Conservation (phyloP, 2,888 invertebrate genomes). For the Rotaria sp. region DNA sequence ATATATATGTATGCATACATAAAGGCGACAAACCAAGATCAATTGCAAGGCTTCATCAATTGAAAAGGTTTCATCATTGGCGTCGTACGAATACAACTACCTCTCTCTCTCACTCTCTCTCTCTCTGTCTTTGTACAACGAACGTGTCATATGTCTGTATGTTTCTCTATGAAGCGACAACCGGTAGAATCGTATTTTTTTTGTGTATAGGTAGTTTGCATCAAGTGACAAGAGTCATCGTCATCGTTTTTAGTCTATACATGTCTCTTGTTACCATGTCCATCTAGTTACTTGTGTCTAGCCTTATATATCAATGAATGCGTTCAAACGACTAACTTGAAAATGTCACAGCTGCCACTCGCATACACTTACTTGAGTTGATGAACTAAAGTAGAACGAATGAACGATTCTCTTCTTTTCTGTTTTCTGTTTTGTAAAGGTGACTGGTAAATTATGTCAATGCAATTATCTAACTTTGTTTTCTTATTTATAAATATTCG, state of each 20-base stretch:
- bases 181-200: neutral
- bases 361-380: neutral
- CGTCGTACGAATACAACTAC: neutral
- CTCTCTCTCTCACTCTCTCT: neutral
- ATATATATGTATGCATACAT: neutral
- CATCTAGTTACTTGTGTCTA: neutral
- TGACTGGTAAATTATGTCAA: neutral
- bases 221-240: constrained; percentile 14
- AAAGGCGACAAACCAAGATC: neutral
- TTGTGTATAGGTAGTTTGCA: neutral
- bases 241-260: constrained; percentile 2
- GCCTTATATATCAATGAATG: neutral
- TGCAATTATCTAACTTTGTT: neutral
- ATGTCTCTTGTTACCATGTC: neutral
- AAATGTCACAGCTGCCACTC: neutral
- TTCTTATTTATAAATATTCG: neutral
- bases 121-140: neutral
- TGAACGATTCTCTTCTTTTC: neutral
- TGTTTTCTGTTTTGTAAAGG: neutral
- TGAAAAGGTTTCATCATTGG: neutral
- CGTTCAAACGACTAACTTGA: neutral
- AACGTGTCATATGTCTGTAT: neutral
- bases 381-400: neutral
- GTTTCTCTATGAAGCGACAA: neutral
- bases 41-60: constrained; percentile 4